phyloP scores from a whole-genome alignment of 2,797 vertebrate species.

The Kryptopterus vitreolus region DNA sequence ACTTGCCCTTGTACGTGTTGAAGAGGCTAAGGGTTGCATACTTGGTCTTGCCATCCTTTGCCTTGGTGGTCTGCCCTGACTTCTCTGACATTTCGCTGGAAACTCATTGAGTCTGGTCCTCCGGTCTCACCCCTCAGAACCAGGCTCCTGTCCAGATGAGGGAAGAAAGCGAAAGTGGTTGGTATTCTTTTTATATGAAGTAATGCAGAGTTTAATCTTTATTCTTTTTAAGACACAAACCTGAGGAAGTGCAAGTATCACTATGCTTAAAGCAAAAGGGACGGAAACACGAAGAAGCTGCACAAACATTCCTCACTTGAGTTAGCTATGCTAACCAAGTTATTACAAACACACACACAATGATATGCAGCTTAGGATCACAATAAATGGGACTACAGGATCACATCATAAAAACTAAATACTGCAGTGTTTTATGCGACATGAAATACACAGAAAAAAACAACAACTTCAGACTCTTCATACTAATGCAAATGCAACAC shows the following conservation, averaged over 20 bases:
- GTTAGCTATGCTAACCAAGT: not conserved
- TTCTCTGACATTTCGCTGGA: conserved; percentile 99
- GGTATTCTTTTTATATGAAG: not conserved
- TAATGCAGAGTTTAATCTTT: not conserved
- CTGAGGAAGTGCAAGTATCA: not conserved
- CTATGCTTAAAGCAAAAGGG: not conserved
- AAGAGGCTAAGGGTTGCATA: conserved; percentile 99
- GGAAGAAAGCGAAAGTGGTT: not conserved
- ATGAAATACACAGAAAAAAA: too few relatives aligned
- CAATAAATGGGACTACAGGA: too few relatives aligned
- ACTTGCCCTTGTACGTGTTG: conserved; percentile 99
- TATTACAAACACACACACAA: not conserved
- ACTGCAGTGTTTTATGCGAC: too few relatives aligned
- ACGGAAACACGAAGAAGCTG: not conserved
- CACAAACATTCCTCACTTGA: not conserved
- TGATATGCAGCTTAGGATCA: not conserved
- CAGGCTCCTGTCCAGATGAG: conserved; percentile 69
- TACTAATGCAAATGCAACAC: too few relatives aligned
- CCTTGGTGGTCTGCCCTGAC: conserved; percentile 99
- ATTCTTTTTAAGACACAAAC: not conserved
- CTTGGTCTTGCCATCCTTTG: conserved; percentile 99
- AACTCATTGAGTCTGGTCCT: conserved; percentile 99
- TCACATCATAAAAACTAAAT: too few relatives aligned
- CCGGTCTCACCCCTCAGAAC: conserved; percentile 85
- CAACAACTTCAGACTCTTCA: too few relatives aligned